Base-by-base conservation (phyloP, 1,140 invertebrate genomes). In the Notospermus geniculatus region DNA sequence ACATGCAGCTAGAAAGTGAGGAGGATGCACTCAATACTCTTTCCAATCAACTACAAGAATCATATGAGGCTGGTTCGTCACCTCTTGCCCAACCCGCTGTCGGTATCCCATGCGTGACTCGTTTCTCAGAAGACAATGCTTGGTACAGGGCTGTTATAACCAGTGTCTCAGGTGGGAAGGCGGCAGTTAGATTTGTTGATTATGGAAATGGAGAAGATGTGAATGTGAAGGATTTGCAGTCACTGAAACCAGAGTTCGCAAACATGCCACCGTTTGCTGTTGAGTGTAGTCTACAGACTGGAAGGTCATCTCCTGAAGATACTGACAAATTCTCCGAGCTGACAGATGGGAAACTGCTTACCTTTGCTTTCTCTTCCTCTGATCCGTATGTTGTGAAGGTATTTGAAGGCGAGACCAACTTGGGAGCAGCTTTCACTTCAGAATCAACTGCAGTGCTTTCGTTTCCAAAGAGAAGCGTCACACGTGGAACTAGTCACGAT, bases 141-240 rank as follows among this genome's bases (percentile, higher is more conserved):
- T 94, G 91, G 91, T 93, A 92, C 72, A 82, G 91, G 62, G 90
- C 89, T 0, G 84, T 87, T 66, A 87, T 92, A 17, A 77, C 90
- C 0, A 87, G 89, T 66, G 83, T 88, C 62, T 82, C 83, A 13
- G 88, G 87, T 54, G 64, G 71, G 4, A 86, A 89, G 19, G 59
- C 39, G 81, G 88, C 88, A 0, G 77, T 86, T 57, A 75, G 77
- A 56, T 82, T 85, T 72, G 80, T 86, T 71, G 85, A 86, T 73
- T 85, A 83, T 70, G 85, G 85, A 65, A 84, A 81, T 60, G 57
- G 53, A n/a, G 75, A 76, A 45, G 61, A 62, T 19, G 60, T 69
- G 0, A 53, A 54, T 25, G 36, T 55, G 9, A 32, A 36, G 9
- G 63, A 61, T 11, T 22, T 77, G 7, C 64, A 65, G 59, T 27